These are phyloP conservation scores for Mormyrops boulengeri DNA, from an alignment of 2,797 vertebrate species.

Conservation along the genomic window DNA sequence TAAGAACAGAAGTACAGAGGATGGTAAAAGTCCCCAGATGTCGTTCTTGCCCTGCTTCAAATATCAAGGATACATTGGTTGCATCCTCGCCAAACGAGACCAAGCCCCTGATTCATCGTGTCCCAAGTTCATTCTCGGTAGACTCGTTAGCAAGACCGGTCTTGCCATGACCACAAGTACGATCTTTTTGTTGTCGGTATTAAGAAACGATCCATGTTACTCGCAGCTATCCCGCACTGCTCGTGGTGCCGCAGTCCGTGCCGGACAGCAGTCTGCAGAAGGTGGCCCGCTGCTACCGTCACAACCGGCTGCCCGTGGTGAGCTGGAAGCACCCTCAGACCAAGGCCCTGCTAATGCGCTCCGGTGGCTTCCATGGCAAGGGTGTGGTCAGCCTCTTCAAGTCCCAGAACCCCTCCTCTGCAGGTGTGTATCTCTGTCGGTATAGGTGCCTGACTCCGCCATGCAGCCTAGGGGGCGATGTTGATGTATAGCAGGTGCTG, in stretches of 20 bases:
- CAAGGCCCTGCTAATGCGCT: constrained; percentile 81
- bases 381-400: constrained; percentile 94
- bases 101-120: neutral
- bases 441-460: neutral
- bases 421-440: constrained; percentile 54
- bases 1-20: neutral
- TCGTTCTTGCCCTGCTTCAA: neutral
- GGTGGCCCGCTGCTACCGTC: constrained; percentile 90
- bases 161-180: neutral
- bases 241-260: constrained; percentile 86
- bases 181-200: neutral
- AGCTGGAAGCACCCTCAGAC: constrained; percentile 89
- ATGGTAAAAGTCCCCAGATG: neutral
- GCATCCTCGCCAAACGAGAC: neutral
- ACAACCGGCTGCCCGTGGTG: constrained; percentile 89
- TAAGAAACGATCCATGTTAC: neutral
- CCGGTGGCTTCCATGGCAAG: constrained; percentile 90
- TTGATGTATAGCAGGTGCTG: neutral
- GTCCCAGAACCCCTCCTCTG: constrained; percentile 81
- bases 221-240: constrained; percentile 83
- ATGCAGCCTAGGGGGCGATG: neutral
- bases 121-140: neutral
- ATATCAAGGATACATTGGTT: neutral
- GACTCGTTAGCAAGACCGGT: neutral
- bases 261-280: constrained; percentile 92